phyloP scores from a whole-genome alignment of 30 jellyfish, hydroid and myxozoan species.

The Rhopilema esculentum region DNA sequence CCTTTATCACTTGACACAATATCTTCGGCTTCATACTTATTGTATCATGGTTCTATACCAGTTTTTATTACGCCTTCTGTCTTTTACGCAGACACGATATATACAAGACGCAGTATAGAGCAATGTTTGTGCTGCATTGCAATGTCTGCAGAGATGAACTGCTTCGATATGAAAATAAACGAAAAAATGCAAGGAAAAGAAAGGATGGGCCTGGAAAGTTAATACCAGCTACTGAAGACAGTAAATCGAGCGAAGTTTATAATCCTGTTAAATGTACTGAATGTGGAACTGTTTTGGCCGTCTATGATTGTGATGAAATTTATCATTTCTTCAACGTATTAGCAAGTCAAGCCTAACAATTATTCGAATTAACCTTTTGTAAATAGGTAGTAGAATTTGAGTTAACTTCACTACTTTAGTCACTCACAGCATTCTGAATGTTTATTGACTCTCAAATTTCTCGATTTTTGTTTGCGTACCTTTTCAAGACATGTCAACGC shows the following conservation, averaged over 20 bases:
- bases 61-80: neutral
- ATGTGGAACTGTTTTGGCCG: conserved; percentile 91
- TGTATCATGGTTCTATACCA: neutral
- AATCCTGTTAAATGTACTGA: conserved; percentile 85
- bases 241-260: conserved; percentile 37
- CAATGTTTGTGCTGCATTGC: conserved; percentile 96
- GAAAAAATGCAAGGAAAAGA: conserved; percentile 54
- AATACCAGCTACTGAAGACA: conserved; percentile 46
- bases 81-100: conserved; percentile 77
- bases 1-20: too few species aligned
- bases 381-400: neutral
- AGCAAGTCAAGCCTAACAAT: conserved; percentile 84
- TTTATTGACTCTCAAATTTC: too few species aligned
- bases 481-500: too few species aligned
- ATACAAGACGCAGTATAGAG: conserved; percentile 93
- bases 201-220: conserved; percentile 73
- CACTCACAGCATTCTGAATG: too few species aligned
- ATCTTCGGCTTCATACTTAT: neutral
- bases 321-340: conserved; percentile 88
- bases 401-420: neutral
- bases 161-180: conserved; percentile 77
- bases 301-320: conserved; percentile 88
- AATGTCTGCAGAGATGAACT: conserved; percentile 69
- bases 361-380: neutral
- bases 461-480: too few species aligned